A percentile compares a stretch with the other conserved stretches of the same genome.
These are phyloP conservation scores for Callionymus lyra DNA, from an alignment of 2,113 vertebrate species.

Conservation along the genomic window DNA sequence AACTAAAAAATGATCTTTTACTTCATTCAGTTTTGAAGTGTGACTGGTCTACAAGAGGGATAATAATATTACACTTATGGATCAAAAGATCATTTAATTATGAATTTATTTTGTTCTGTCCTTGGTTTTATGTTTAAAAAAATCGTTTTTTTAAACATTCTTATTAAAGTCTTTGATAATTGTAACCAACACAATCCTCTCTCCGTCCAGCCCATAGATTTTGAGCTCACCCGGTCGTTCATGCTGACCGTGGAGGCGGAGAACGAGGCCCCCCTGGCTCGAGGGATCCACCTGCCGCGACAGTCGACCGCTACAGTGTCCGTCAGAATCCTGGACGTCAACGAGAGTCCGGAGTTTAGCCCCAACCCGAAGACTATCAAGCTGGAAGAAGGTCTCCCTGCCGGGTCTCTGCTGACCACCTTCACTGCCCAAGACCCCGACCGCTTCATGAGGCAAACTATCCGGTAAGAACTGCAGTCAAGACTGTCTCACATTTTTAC, in stretches of 20 bases:
- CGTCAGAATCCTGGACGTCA: slow-evolving; percentile 86
- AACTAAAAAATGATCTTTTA: no score
- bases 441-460: slow-evolving; percentile 80
- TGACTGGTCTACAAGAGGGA: no score
- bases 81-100: no score
- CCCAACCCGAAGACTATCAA: slow-evolving; percentile 85
- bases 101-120: no score
- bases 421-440: slow-evolving; percentile 90
- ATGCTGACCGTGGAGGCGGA: slow-evolving; percentile 86
- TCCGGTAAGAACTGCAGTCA: slow-evolving; percentile 63
- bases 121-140: no score
- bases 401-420: slow-evolving; percentile 73
- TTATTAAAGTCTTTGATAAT: no score
- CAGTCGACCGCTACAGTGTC: slow-evolving; percentile 92
- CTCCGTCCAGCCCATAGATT: slow-evolving; percentile 81
- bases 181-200: not conserved
- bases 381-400: slow-evolving; percentile 82
- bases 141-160: no score
- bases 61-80: no score
- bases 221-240: slow-evolving; percentile 84
- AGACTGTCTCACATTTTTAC: not conserved
- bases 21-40: no score
- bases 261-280: slow-evolving; percentile 85
- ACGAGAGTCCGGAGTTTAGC: slow-evolving; percentile 88
- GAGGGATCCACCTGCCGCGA: slow-evolving; percentile 87